A percentile compares a stretch with the other conserved stretches of the same genome.
Evolutionary conservation across 2,113 vertebrate genomes (phyloP).

Genomic region (Percopsis transmontana): DNA sequence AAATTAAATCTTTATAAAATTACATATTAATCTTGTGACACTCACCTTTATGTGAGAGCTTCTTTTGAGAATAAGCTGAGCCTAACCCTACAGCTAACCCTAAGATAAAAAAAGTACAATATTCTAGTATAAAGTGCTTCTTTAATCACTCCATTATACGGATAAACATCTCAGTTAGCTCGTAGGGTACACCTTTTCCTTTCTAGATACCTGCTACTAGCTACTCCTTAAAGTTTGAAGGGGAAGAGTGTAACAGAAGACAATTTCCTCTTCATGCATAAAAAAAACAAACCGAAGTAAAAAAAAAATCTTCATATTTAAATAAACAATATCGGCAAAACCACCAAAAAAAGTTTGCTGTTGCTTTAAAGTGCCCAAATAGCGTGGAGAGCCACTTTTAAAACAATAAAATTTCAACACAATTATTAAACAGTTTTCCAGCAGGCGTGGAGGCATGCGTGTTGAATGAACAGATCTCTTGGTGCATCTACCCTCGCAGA

Average conservation of each 20-base stretch:
- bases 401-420: constrained; percentile 72
- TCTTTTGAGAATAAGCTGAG: too few species aligned
- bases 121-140: too few species aligned
- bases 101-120: too few species aligned
- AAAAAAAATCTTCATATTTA: constrained; percentile 64
- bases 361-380: constrained; percentile 70
- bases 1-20: too few species aligned
- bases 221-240: constrained; percentile 58
- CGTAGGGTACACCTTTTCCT: constrained; percentile 46
- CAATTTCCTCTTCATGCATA: constrained; percentile 39
- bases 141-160: constrained; percentile 30
- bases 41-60: too few species aligned
- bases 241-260: constrained; percentile 50
- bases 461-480: constrained; percentile 74
- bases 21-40: too few species aligned
- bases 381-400: constrained; percentile 71
- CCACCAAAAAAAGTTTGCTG: constrained; percentile 68
- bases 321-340: constrained; percentile 72
- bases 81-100: too few species aligned
- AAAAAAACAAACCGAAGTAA: constrained; percentile 60
- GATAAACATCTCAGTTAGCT: constrained; percentile 35
- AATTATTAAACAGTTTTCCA: constrained; percentile 78
- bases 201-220: constrained; percentile 54
- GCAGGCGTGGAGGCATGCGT: constrained; percentile 66
- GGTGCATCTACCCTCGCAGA: constrained; percentile 71